A percentile compares a stretch with the other conserved stretches of the same genome.
Evolutionary conservation across 92 coral and sea anemone genomes (phyloP).

Genomic region (Porites rus): DNA sequence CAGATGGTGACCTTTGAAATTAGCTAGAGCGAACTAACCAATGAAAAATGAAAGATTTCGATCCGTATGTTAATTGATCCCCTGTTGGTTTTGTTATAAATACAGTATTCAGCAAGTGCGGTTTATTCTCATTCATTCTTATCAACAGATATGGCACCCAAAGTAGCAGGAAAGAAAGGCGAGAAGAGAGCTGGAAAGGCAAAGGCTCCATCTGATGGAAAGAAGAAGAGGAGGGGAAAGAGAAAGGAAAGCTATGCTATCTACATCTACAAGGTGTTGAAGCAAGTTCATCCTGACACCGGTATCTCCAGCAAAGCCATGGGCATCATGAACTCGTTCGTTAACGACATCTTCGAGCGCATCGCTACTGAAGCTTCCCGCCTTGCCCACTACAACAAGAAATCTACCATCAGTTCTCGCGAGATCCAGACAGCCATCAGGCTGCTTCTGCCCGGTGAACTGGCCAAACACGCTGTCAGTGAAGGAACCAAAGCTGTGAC

Average conservation of each 20-base stretch:
- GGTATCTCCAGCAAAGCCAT: slow-evolving; percentile 89
- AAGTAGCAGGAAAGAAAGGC: no score
- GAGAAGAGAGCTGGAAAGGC: no score
- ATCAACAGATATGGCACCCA: no score
- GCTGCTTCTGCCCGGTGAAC: slow-evolving; percentile 77
- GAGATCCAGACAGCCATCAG: slow-evolving; percentile 76
- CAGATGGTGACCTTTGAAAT: no score
- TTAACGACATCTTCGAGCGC: slow-evolving; percentile 77
- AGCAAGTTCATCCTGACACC: slow-evolving; percentile 81
- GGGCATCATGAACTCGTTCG: slow-evolving; percentile 86
- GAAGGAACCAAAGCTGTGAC: slow-evolving; percentile 99
- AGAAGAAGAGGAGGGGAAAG: slow-evolving; percentile 45
- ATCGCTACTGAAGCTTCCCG: slow-evolving; percentile 84
- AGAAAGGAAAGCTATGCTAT: slow-evolving; percentile 75
- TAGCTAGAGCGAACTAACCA: no score
- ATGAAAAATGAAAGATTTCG: no score
- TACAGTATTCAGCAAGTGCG: no score
- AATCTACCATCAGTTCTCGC: slow-evolving; percentile 82
- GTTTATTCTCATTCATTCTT: no score
- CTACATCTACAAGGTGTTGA: slow-evolving; percentile 69
- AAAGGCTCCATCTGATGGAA: slow-evolving; percentile 6
- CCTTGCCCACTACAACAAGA: slow-evolving; percentile 78
- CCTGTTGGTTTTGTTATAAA: no score
- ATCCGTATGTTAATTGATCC: no score
- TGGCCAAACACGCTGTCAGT: slow-evolving; percentile 90